Evolutionary conservation across 2,888 invertebrate species (phyloP), one percentile per base, ranked within the genome.

Genomic region (Laspeyria flexula): DNA sequence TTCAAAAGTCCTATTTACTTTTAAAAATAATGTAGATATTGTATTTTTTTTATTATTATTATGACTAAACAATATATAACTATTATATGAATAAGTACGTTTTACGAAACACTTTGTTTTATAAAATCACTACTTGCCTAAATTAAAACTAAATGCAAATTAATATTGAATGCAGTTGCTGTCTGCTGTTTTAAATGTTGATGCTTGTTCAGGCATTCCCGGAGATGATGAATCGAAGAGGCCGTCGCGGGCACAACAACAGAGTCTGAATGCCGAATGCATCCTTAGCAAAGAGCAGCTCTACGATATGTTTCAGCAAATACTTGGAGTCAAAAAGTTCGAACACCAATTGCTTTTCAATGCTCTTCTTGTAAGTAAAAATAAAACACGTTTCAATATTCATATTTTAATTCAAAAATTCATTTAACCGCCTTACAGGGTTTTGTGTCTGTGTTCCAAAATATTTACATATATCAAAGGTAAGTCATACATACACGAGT

Each of bases 261-360:
- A 97, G 90, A 96, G 96, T 60, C 93, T 96, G 76, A 99, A 97
- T 90, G 98, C 97, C 42, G 99, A 99, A 88, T 94, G 97, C 71
- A 98, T 99, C 80, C 94, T 99, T 69, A 98, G 98, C 74, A 99
- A 99, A 92, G 99, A 99, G 83, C 99, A 99, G 86, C 95, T 99
- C 9, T 99, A 99, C 90, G 99, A 99, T 88, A 99, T 99, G 98
- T 99, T 99, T 90, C 99, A 99, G 89, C 99, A 99, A 90, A 99
- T 99, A 71, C 93, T 99, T 57, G 97, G 97, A 45, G 97, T 99
- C 45, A 99, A 99, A 93, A 99, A 99, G 90, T 99, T 99, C 87
- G 99, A 99, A 90, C 99, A 99, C 90, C 99, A 99, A 93, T 95
- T 99, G 75, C 95, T 99, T 55, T 99, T 98, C 93, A 99, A 99